A percentile compares a stretch with the other conserved stretches of the same genome.
Conservation (phyloP, 2,797 vertebrate genomes). For the Propithecus perrieri region DNA sequence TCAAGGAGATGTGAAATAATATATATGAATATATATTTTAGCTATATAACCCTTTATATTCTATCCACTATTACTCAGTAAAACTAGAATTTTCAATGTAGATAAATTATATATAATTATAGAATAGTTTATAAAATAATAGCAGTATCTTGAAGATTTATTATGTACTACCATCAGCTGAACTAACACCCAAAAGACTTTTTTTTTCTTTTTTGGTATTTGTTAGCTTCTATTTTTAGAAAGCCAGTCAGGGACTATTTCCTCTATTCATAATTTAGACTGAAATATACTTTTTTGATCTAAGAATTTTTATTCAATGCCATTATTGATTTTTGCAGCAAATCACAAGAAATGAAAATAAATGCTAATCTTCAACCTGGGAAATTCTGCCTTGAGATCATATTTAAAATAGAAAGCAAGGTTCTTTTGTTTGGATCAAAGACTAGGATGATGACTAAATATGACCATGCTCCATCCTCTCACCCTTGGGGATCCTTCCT, state of each 20-base stretch:
- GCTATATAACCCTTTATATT: not conserved
- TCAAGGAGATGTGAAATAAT: not conserved
- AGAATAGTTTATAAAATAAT: not conserved
- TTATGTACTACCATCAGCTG: not conserved
- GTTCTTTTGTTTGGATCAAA: not conserved
- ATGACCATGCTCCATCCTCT: not conserved
- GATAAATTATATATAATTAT: not conserved
- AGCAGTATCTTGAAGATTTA: not conserved
- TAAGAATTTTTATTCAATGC: not conserved
- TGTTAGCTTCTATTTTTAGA: slow-evolving; percentile 27
- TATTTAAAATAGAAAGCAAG: not conserved
- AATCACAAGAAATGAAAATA: slow-evolving; percentile 27
- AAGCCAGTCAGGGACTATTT: not conserved
- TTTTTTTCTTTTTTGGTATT: not conserved
- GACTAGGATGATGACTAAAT: not conserved
- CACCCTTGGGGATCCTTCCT: not conserved
- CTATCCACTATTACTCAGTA: not conserved
- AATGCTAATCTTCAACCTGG: not conserved
- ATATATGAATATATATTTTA: not conserved
- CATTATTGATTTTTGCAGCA: slow-evolving; percentile 43
- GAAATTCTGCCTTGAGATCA: not conserved
- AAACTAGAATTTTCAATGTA: not conserved
- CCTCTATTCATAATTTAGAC: not conserved
- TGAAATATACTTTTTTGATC: slow-evolving; percentile 26
- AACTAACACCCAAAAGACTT: not conserved